Base-by-base conservation (phyloP, 30 jellyfish, hydroid and myxozoan genomes). In the Aurelia sp. region DNA sequence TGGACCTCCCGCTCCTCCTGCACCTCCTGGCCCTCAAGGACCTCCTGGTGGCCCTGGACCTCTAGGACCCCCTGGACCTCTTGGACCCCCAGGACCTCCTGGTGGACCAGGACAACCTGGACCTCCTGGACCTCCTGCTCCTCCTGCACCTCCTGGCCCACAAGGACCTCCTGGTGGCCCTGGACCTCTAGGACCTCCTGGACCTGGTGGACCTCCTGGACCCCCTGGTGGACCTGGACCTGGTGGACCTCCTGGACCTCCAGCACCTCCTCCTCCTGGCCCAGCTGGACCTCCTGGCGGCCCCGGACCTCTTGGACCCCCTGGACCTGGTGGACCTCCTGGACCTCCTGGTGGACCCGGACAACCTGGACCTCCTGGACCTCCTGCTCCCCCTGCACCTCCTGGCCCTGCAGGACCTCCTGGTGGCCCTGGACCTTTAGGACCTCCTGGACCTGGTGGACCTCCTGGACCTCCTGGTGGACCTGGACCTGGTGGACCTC, bases 211-310 rank as follows among this genome's bases (percentile, higher is more conserved):
- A 65, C 99, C 97, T 21, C 96, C 96, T 62, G 96, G 97, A 78
- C 97, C 98, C 51, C 94, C 93, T 55, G 96, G 94, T 40, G 97
- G 97, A 60, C 97, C 98, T 30, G 97, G 98, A 65, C 97, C 98
- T 57, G 96, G 88, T 71, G 98, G 97, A 72, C 97, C 96, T 18
- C 90, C 90, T 75, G 88, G 86, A 86, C 90, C 95, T 33, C 81
- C 88, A 51, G 67, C 94, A 59, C 93, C 97, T 73, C 97, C 91
- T 58, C 90, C 90, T 50, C 96, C 96, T 57, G 96, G 96, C 53
- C 96, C 97, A n/a, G 88, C 76, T 35, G 96, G 96, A 74, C 96
- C 96, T 6, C 98, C 98, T 70, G 90, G 88, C 62, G 88, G 96
- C 65, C 89, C 90, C 53, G 90, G 86, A 66, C 90, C 96, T 17